Percentiles rank a stretch among this genome's conserved stretches.
phyloP scores from a whole-genome alignment of 1,140 invertebrate genomes.

The Ruditapes philippinarum region DNA sequence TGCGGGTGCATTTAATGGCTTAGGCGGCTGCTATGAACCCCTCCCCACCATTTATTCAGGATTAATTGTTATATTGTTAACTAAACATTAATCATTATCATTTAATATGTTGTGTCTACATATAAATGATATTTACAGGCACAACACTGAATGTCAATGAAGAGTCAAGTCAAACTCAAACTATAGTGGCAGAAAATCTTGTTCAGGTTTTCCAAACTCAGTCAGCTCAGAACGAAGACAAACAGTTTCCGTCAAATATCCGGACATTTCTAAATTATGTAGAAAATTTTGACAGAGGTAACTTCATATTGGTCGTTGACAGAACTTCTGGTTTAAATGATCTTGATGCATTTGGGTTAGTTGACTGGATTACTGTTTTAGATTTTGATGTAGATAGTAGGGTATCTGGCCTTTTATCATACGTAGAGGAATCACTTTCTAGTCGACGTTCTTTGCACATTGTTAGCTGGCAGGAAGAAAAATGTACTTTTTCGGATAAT shows the following conservation, averaged over 20 bases:
- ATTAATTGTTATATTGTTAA: no score
- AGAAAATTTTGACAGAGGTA: background rate
- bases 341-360: conserved; percentile 53
- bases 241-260: background rate
- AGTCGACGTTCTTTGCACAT: conserved; percentile 57
- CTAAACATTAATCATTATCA: background rate
- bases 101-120: background rate
- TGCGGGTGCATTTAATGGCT: background rate
- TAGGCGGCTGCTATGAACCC: no score
- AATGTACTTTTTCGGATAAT: conserved; percentile 60
- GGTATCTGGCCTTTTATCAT: conserved; percentile 62
- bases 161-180: background rate
- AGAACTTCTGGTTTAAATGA: background rate
- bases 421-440: conserved; percentile 53
- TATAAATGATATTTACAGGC: background rate
- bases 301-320: background rate
- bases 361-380: conserved; percentile 75
- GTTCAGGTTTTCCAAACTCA: background rate
- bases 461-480: conserved; percentile 61
- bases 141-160: background rate
- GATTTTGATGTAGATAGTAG: conserved; percentile 72
- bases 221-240: background rate
- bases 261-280: background rate
- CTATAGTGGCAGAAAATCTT: background rate
- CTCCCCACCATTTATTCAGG: background rate